A percentile compares a stretch with the other conserved stretches of the same genome.
These are phyloP conservation scores for Hippocampus abdominalis DNA, from an alignment of 2,113 vertebrate genomes.

Conservation along the genomic window DNA sequence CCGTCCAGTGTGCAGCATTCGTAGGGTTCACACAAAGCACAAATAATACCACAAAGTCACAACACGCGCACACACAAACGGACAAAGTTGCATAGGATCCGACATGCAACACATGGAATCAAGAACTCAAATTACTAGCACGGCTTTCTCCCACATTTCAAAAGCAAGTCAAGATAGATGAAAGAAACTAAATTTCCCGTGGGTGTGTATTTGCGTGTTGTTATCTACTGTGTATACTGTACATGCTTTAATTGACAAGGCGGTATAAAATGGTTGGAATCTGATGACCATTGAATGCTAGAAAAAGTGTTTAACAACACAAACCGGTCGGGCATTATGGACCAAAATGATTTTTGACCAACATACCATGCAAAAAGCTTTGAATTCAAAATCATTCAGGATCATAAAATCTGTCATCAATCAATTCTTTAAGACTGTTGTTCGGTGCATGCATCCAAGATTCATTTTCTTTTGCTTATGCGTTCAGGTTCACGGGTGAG, in stretches of 20 bases:
- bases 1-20: not conserved
- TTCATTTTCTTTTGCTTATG: too few species aligned
- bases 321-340: not conserved
- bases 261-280: not conserved
- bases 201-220: too few species aligned
- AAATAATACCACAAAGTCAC: not conserved
- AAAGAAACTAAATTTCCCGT: too few species aligned
- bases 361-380: not conserved
- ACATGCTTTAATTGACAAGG: too few species aligned
- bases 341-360: not conserved
- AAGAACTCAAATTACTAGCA: not conserved
- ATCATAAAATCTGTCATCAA: not conserved
- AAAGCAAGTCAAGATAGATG: too few species aligned
- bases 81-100: not conserved
- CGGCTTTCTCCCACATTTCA: too few species aligned
- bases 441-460: not conserved
- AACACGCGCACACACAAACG: conserved; percentile 7
- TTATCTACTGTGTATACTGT: too few species aligned
- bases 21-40: not conserved
- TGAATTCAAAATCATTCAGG: not conserved
- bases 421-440: not conserved
- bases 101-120: not conserved
- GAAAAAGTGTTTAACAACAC: not conserved
- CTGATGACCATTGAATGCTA: too few species aligned
- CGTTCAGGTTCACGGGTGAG: too few species aligned